Percentiles rank a stretch among this genome's conserved stretches.
Evolutionary conservation across 2,113 vertebrate species (phyloP).

Genomic region (Tetrax tetrax): DNA sequence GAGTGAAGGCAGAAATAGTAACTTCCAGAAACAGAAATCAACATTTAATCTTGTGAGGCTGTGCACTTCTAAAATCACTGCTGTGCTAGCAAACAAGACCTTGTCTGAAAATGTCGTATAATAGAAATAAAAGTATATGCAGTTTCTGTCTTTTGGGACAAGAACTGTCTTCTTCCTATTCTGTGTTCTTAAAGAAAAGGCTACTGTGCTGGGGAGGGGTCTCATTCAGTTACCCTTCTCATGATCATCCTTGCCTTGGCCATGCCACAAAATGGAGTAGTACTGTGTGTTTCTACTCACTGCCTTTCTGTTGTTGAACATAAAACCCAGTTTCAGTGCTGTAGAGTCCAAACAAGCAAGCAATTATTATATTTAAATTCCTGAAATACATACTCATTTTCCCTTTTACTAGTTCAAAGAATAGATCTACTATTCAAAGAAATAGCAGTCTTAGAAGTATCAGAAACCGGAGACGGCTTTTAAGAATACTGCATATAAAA

Average conservation of each 20-base stretch:
- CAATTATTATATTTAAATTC: background rate
- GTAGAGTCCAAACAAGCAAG: background rate
- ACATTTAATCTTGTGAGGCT: background rate
- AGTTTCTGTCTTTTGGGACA: background rate
- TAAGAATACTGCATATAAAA: background rate
- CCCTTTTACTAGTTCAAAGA: background rate
- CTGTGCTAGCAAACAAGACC: background rate
- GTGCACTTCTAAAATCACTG: background rate
- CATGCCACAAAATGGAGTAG: background rate
- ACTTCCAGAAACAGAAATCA: background rate
- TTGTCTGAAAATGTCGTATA: background rate
- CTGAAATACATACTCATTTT: background rate
- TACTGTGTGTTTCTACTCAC: background rate
- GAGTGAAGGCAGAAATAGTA: background rate
- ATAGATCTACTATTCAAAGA: background rate
- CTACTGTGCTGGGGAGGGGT: background rate
- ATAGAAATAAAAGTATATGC: background rate
- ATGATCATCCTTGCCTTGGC: fast-evolving
- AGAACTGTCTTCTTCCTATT: background rate
- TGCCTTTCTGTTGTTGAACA: background rate
- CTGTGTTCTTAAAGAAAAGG: background rate
- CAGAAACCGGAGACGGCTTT: background rate
- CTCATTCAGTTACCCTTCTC: background rate
- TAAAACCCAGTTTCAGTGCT: background rate
- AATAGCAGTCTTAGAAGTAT: background rate